Base-by-base conservation (phyloP, 2,797 vertebrate genomes). In the Bryconaethiops microstoma region DNA sequence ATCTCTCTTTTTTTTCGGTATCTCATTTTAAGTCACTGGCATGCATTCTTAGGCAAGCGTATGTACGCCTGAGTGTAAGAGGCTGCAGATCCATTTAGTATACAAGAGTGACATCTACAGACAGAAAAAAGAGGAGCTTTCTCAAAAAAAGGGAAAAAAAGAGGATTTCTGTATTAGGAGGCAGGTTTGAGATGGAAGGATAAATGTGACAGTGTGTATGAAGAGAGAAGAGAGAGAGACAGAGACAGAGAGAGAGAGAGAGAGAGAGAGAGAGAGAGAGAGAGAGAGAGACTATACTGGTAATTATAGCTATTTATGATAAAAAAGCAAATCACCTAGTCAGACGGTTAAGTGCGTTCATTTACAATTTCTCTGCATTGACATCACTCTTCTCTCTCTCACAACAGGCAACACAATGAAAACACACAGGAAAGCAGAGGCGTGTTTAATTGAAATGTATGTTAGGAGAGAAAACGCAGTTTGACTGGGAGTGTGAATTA, bases 101-200 rank as follows among this genome's bases (percentile, higher is more conserved):
- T 92, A 89, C 92, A 94, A 94, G 86, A 93, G 92, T 91, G 93
- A 92, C 94, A 95, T 92, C 94, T 95, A 92, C 91, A 92, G 93
- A 82, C 25, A 1, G 74, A 85, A 55, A 80, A 50, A 83, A 77
- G 88, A 82, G 62, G 77, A 64, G 57, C 64, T 69, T n/a, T 65
- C 79, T 80, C 76, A 71, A 62, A 70, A 48, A 8, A 19, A 16
- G 42, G 39, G 2, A 13, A 21, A 23, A 45, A 52, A 73, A 65
- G 4, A 68, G 39, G 21, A n/a, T 9, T n/a, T 69, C 40, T 45
- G n/a, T 48, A 14, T 23, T 45, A 23, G 3, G 21, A 70, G 45
- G 68, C 68, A 52, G 68, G 45, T 70, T 48, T 13, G 68, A 16
- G 68, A 50, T 50, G 42, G 45, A 59, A 25, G 25, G 55, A 50